Conservation (phyloP, 2,113 vertebrate genomes). For the Ictidomys tridecemlineatus region DNA sequence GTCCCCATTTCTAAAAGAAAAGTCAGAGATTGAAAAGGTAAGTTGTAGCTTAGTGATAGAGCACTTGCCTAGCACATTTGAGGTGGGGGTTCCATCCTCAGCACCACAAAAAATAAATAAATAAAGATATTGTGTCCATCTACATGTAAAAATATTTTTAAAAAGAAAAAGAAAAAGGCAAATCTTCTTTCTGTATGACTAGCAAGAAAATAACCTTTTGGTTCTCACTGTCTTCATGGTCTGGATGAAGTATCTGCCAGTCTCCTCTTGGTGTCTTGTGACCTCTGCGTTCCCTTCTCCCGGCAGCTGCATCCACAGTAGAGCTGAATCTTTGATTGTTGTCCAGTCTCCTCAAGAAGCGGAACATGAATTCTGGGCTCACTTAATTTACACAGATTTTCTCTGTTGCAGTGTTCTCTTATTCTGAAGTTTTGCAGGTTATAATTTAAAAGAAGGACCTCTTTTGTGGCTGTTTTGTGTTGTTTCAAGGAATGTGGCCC, state of each 20-base stretch:
- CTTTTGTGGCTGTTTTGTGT: background rate
- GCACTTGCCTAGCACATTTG: too few species aligned
- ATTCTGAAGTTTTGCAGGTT: background rate
- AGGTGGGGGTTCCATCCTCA: too few species aligned
- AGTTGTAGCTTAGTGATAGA: background rate
- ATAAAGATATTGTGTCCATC: too few species aligned
- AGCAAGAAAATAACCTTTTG: background rate
- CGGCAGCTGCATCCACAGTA: background rate
- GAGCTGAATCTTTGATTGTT: background rate
- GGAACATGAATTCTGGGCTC: background rate
- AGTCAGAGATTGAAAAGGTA: conserved; percentile 16
- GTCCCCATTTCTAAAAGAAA: background rate
- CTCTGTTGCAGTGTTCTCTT: background rate
- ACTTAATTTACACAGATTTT: background rate
- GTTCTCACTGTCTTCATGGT: background rate
- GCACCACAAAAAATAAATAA: too few species aligned
- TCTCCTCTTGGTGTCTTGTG: background rate
- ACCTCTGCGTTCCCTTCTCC: background rate
- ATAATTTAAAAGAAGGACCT: background rate
- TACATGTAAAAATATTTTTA: background rate
- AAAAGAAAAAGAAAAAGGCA: background rate
- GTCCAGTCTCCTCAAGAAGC: background rate
- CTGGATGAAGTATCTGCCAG: background rate
- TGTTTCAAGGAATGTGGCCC: background rate
- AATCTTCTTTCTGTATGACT: background rate